A percentile compares a stretch with the other conserved stretches of the same genome.
Conservation (phyloP, 2,888 invertebrate species). For the Zaprionus obscuricornis region DNA sequence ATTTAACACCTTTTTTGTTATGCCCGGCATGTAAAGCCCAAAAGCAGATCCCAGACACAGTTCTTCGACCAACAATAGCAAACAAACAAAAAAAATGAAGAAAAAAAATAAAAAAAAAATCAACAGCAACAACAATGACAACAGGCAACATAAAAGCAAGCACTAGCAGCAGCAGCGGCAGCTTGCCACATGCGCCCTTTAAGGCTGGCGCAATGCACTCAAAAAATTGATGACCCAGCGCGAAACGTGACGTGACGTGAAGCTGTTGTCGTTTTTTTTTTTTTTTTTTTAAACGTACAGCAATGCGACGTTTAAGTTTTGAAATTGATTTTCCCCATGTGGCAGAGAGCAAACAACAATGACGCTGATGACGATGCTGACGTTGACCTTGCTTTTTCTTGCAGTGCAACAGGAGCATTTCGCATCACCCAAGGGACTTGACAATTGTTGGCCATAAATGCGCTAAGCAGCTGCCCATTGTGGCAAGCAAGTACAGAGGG, state of each 20-base stretch:
- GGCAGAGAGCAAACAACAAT: no score
- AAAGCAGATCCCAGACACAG: constrained; percentile 67
- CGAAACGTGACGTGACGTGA: constrained; percentile 72
- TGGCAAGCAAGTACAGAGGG: no score
- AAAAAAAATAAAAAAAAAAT: not conserved
- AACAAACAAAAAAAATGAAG: constrained; percentile 22
- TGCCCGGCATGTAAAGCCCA: constrained; percentile 77
- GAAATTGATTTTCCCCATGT: constrained; percentile 74
- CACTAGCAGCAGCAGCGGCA: constrained; percentile 23
- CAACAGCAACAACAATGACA: constrained; percentile 33
- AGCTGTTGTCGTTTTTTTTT: constrained; percentile 27
- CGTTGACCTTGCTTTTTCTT: constrained; percentile 69
- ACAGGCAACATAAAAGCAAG: constrained; percentile 39
- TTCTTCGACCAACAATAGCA: constrained; percentile 51
- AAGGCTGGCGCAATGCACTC: constrained; percentile 71
- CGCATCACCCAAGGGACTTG: constrained; percentile 62
- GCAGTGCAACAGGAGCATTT: constrained; percentile 25
- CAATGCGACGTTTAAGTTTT: constrained; percentile 66
- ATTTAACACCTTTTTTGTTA: constrained; percentile 78
- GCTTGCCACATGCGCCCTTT: constrained; percentile 61
- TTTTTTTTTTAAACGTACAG: constrained; percentile 17
- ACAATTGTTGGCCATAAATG: constrained; percentile 75
- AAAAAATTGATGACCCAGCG: constrained; percentile 77
- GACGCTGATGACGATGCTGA: constrained; percentile 35
- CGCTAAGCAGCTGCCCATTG: constrained; percentile 76